Conservation (phyloP, 2,113 vertebrate species). For the Siniperca knerii region DNA sequence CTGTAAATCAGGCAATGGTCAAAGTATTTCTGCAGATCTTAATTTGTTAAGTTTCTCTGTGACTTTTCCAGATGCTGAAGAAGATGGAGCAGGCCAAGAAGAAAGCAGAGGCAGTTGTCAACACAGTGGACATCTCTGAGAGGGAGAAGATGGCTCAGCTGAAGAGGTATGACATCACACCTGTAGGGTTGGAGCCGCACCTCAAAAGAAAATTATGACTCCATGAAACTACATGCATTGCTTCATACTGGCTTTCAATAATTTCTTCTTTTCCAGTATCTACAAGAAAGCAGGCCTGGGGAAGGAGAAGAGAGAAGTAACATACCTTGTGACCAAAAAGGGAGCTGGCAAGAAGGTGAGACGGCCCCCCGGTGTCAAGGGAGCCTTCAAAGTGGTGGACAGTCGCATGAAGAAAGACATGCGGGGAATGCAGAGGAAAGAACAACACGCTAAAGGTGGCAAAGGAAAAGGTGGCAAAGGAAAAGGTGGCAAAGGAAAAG, state of each 20-base stretch:
- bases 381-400: constrained; percentile 95
- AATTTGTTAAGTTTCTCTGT: not conserved
- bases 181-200: not conserved
- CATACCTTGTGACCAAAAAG: constrained; percentile 94
- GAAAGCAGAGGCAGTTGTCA: constrained; percentile 94
- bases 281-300: constrained; percentile 96
- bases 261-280: constrained; percentile 83
- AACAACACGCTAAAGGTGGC: constrained; percentile 75
- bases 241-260: not conserved
- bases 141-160: constrained; percentile 94
- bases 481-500: constrained; percentile 65
- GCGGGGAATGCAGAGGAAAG: constrained; percentile 88
- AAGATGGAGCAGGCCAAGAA: constrained; percentile 97
- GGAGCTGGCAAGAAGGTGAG: constrained; percentile 89
- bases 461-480: constrained; percentile 77
- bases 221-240: not conserved
- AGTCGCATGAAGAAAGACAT: constrained; percentile 95
- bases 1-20: not conserved
- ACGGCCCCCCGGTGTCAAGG: constrained; percentile 91
- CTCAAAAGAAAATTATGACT: not conserved
- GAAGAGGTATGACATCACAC: constrained; percentile 84
- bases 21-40: not conserved
- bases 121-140: constrained; percentile 95
- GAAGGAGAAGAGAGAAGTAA: constrained; percentile 94
- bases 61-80: constrained; percentile 89